Conservation (phyloP, 1,140 invertebrate genomes). For the Uloborus diversus region DNA sequence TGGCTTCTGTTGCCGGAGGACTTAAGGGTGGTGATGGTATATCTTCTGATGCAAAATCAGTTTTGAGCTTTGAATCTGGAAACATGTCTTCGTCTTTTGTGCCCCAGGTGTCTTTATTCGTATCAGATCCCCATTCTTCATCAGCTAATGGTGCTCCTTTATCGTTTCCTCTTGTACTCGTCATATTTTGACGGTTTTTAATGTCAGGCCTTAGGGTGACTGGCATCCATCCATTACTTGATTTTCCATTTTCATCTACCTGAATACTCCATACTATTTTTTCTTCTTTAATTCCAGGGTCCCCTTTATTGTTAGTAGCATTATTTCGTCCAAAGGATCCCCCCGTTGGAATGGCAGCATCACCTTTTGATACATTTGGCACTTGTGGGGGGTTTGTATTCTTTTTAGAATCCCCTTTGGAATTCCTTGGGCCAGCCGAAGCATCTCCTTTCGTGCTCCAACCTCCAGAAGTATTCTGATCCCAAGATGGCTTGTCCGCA, state of each 20-base stretch:
- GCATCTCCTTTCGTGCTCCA: not conserved
- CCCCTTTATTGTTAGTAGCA: slow-evolving; percentile 16
- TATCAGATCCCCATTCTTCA: not conserved
- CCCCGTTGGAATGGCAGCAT: not conserved
- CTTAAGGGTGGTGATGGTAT: not conserved
- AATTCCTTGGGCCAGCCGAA: not conserved
- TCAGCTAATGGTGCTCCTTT: not conserved
- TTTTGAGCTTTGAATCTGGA: not conserved
- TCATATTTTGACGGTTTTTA: not conserved
- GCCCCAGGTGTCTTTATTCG: not conserved
- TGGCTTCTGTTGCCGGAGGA: slow-evolving; percentile 10
- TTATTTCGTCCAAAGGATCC: not conserved
- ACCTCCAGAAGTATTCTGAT: not conserved
- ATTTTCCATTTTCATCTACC: slow-evolving; percentile 32
- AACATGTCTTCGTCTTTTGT: not conserved
- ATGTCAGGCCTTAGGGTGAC: slow-evolving; percentile 25
- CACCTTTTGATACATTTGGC: too few relatives aligned
- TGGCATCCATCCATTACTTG: slow-evolving; percentile 36
- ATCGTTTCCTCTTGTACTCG: not conserved
- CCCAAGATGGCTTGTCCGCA: not conserved
- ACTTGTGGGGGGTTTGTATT: too few relatives aligned
- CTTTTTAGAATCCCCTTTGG: not conserved
- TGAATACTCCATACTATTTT: slow-evolving; percentile 47
- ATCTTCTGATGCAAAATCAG: not conserved
- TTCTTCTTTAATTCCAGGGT: slow-evolving; percentile 12